phyloP scores from a whole-genome alignment of 2,888 invertebrate genomes.

The Cartodere bifasciata region DNA sequence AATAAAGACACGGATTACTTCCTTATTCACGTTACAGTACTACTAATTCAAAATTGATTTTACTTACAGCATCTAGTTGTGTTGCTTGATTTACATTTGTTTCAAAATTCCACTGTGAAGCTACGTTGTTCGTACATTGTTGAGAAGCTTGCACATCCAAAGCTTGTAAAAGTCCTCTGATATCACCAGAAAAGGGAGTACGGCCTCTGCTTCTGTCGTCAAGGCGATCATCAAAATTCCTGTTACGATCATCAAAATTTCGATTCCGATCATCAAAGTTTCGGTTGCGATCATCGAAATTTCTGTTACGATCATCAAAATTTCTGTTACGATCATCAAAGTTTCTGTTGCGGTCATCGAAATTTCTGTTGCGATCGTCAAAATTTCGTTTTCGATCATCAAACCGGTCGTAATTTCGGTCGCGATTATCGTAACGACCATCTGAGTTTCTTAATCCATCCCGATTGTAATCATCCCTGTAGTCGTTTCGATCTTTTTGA shows the following conservation, averaged over 20 bases:
- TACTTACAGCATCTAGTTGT: conserved; percentile 72
- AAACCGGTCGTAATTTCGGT: no score
- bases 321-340: no score
- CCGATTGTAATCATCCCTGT: conserved; percentile 3
- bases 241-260: neutral
- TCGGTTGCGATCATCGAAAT: conserved; percentile 5
- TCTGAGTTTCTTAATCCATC: neutral
- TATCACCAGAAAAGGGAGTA: conserved; percentile 25
- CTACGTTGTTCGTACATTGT: conserved; percentile 76
- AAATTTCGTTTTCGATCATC: no score
- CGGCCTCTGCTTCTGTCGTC: conserved; percentile 8
- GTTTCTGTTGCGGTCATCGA: no score
- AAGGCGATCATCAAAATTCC: conserved; percentile 8
- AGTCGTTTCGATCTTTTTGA: conserved; percentile 1
- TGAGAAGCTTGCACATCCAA: conserved; percentile 65
- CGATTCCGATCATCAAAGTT: no score
- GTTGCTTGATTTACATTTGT: conserved; percentile 74
- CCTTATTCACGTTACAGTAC: no score
- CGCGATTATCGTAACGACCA: conserved; percentile 1
- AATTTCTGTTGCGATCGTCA: no score
- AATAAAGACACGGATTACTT: no score
- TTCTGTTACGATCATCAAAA: no score
- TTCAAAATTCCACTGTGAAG: conserved; percentile 80
- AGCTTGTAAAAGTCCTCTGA: conserved; percentile 49
- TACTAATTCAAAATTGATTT: no score